Base-by-base conservation (phyloP, 1,140 invertebrate genomes). In the Aphaenogaster rudis region DNA sequence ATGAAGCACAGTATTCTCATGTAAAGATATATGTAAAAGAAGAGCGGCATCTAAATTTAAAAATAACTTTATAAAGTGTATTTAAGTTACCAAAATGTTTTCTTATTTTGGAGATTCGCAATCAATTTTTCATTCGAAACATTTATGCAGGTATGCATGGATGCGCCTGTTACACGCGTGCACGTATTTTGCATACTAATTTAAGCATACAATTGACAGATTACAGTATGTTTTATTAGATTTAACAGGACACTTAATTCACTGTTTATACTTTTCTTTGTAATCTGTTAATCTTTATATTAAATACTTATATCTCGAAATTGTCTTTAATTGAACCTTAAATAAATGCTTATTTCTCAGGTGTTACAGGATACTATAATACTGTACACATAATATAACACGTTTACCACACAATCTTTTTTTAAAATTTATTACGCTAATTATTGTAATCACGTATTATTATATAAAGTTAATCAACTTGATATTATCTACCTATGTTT, bases 301-400 rank as follows among this genome's bases (percentile, higher is more conserved):
- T 66, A 52, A 79, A 79, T 13, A 66, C 15, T 77, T 61, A 42
- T 54, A 21, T 79, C 7, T 78, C 1, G 2, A 74, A 66, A 71
- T 50, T 86, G 9, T 54, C 11, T 85, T 74, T 45, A 66, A 66
- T 86, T 67, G 33, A 88, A 57, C 15, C 21, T 89, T 17, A 63
- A 81, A 86, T 81, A 81, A 86, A 89, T 89, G 66, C 36, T 89
- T 63, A 87, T 54, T 36, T 89, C 54, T 52, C 21, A 76, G n/a
- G 50, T 50, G 17, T 82, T 59, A 59, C 17, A 59, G 9, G 13
- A 59, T 80, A 57, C 3, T 21, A 28, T 15, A 48, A 82, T 82
- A 48, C 39, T 82, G 64, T 80, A 80, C 59, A 80, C 59, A 64
- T 64, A 79, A 74, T 54, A 45, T 39, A 39, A 36, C 1, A 17